Conservation (phyloP, 1,140 invertebrate genomes). For the Pemphigus obesinymphae region DNA sequence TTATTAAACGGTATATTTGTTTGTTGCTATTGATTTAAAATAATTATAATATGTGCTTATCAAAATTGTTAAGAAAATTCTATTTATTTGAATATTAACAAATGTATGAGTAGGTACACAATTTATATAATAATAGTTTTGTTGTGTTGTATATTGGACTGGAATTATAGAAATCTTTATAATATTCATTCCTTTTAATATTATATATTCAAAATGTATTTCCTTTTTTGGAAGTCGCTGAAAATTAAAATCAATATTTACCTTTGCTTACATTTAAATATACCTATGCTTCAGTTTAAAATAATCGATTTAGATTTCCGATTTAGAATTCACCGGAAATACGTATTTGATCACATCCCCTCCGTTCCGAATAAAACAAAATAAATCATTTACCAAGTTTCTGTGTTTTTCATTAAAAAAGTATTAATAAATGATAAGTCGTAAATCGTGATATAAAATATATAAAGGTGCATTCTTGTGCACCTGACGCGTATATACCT, state of each 20-base stretch:
- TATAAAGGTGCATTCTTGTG: not conserved
- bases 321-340: not conserved
- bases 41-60: too few relatives aligned
- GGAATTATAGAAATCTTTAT: not conserved
- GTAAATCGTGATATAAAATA: too few relatives aligned
- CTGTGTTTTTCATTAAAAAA: slow-evolving; percentile 32
- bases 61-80: too few relatives aligned
- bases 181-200: not conserved
- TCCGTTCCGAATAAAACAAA: not conserved
- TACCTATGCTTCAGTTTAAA: too few relatives aligned
- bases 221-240: not conserved
- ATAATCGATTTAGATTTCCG: not conserved
- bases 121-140: too few relatives aligned
- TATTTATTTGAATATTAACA: too few relatives aligned
- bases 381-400: not conserved
- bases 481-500: slow-evolving; percentile 32
- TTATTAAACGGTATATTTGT: too few relatives aligned
- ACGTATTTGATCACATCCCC: not conserved
- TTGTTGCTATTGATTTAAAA: too few relatives aligned
- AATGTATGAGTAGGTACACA: too few relatives aligned
- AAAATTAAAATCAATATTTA: not conserved
- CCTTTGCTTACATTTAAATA: too few relatives aligned
- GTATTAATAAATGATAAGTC: slow-evolving; percentile 19
- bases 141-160: not conserved
- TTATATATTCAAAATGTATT: not conserved